Conservation (phyloP, 30 jellyfish, hydroid and myxozoan genomes). For the Aurelia aurita region DNA sequence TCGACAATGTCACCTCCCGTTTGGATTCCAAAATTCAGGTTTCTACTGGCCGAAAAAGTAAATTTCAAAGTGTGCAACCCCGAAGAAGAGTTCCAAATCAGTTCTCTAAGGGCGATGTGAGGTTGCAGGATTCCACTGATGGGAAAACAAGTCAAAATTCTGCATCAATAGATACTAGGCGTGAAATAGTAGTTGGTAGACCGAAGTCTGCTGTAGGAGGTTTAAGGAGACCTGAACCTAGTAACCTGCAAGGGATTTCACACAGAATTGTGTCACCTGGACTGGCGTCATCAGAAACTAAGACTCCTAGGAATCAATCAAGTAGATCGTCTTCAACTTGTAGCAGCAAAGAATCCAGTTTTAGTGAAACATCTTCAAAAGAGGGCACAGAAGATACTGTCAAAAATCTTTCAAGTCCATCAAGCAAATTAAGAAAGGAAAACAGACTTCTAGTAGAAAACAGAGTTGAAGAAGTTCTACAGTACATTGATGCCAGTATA, state of each 20-base stretch:
- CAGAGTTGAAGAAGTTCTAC: conserved; percentile 55
- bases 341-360: not conserved
- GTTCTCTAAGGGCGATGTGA: no score
- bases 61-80: not conserved
- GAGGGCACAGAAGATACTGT: not conserved
- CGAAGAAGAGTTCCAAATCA: not conserved
- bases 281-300: not conserved
- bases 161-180: not conserved
- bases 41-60: not conserved
- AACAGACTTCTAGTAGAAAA: not conserved
- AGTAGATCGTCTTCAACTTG: not conserved
- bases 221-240: conserved; percentile 38
- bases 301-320: not conserved
- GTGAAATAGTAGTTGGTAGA: conserved; percentile 73
- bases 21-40: not conserved
- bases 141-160: not conserved
- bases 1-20: not conserved
- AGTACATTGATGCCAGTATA: conserved; percentile 74
- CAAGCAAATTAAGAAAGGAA: not conserved
- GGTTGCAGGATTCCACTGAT: no score
- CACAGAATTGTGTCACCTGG: not conserved
- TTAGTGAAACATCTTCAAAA: not conserved
- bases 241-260: no score
- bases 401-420: not conserved
- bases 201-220: conserved; percentile 78